These are phyloP conservation scores for Phoeniculus purpureus DNA, from an alignment of 2,797 vertebrate species.

Conservation along the genomic window DNA sequence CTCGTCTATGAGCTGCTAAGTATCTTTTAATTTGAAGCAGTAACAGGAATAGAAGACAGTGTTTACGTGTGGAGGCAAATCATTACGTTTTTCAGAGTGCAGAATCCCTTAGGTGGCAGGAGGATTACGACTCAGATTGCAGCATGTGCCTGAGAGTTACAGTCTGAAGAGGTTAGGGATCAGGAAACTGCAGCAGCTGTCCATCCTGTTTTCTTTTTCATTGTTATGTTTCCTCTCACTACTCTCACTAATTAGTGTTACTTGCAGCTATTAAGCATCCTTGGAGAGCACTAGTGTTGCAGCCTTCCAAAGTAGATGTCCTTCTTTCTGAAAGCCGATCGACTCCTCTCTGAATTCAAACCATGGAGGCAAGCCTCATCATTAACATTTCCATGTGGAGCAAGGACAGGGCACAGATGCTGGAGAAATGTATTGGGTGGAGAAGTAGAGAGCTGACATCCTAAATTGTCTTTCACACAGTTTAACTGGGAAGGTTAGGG, in stretches of 20 bases:
- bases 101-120: not conserved
- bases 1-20: not conserved
- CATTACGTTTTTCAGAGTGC: not conserved
- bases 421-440: not conserved
- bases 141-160: not conserved
- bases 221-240: not conserved
- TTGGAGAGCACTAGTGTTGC: not conserved
- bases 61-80: not conserved
- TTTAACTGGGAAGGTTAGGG: not conserved
- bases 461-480: slow-evolving; percentile 15
- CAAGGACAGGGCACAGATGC: not conserved
- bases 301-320: not conserved
- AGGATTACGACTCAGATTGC: not conserved
- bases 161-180: not conserved
- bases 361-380: not conserved
- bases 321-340: not conserved
- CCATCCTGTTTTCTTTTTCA: not conserved
- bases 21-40: slow-evolving; percentile 27
- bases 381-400: not conserved
- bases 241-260: not conserved
- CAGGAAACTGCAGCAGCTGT: not conserved
- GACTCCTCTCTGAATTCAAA: slow-evolving; percentile 8
- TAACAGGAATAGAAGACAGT: not conserved
- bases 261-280: not conserved
- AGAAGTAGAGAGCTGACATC: not conserved